Evolutionary conservation across 2,113 vertebrate species (phyloP).

Genomic region (Bubo blakistoni): DNA sequence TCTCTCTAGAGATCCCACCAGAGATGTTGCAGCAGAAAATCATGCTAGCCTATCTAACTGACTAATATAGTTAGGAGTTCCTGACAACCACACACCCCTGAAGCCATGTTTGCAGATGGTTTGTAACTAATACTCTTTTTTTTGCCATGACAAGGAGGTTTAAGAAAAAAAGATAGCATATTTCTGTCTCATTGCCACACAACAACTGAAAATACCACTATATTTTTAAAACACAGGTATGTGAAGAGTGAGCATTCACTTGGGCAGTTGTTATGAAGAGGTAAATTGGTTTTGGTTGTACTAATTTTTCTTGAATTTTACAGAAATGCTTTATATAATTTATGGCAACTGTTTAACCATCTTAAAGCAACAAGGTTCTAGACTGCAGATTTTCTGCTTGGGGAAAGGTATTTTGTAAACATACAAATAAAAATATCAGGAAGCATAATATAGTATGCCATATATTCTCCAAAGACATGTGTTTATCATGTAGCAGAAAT

Average conservation of each 20-base stretch:
- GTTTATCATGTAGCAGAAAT: constrained; percentile 1
- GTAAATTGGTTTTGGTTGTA: neutral
- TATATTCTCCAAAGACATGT: neutral
- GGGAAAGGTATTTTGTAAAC: neutral
- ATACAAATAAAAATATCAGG: neutral
- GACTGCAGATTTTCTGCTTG: neutral
- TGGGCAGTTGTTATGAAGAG: neutral
- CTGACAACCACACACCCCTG: neutral
- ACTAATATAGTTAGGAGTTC: neutral
- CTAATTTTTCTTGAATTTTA: neutral
- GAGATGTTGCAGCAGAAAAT: neutral
- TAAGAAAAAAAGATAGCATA: neutral
- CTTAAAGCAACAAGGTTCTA: neutral
- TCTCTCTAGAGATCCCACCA: neutral
- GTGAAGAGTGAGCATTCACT: neutral
- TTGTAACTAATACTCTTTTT: neutral
- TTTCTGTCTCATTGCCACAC: neutral
- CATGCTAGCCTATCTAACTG: neutral
- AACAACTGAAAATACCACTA: neutral
- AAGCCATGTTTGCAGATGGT: neutral
- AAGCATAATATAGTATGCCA: neutral
- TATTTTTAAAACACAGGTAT: neutral
- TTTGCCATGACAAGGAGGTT: neutral
- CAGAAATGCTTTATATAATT: constrained; percentile 8
- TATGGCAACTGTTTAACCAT: neutral